Conservation (phyloP, 2,113 vertebrate genomes). For the Parotia lawesii region DNA sequence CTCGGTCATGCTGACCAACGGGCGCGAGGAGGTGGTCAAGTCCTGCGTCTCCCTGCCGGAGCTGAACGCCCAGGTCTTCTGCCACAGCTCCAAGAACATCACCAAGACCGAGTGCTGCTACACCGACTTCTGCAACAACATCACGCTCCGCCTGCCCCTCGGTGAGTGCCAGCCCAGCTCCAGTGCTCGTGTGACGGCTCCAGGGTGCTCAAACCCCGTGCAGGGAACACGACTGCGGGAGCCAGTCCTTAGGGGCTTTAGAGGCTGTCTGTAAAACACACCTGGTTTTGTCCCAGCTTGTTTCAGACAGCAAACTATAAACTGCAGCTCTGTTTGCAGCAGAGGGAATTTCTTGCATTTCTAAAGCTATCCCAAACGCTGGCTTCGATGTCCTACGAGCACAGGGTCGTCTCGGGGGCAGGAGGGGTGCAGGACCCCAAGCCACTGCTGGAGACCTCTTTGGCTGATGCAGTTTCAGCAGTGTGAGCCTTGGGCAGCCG, state of each 20-base stretch:
- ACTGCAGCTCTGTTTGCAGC: background rate
- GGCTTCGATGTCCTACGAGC: accelerated
- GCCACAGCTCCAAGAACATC: slow-evolving; percentile 88
- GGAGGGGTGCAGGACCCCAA: accelerated
- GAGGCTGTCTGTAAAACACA: background rate
- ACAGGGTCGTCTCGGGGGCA: accelerated
- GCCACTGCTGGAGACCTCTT: accelerated
- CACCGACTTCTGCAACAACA: slow-evolving; percentile 96
- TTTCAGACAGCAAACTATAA: background rate
- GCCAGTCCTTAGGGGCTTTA: accelerated
- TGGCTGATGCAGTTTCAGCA: background rate
- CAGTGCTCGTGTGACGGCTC: accelerated
- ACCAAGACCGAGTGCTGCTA: slow-evolving; percentile 95
- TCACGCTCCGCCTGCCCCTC: slow-evolving; percentile 83
- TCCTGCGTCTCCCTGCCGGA: slow-evolving; percentile 87
- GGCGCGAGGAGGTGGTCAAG: slow-evolving; percentile 85
- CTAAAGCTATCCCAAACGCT: accelerated
- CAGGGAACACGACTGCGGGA: accelerated
- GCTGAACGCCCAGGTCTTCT: slow-evolving; percentile 90
- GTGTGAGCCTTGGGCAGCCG: background rate
- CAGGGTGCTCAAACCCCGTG: accelerated
- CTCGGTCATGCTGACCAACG: slow-evolving; percentile 90
- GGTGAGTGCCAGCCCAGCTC: slow-evolving; percentile 64
- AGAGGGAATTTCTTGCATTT: background rate
- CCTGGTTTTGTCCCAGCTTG: background rate